Evolutionary conservation across 2,797 vertebrate genomes (phyloP), one percentile per base, ranked within the genome.

Genomic region (Catostomus latipinnis): DNA sequence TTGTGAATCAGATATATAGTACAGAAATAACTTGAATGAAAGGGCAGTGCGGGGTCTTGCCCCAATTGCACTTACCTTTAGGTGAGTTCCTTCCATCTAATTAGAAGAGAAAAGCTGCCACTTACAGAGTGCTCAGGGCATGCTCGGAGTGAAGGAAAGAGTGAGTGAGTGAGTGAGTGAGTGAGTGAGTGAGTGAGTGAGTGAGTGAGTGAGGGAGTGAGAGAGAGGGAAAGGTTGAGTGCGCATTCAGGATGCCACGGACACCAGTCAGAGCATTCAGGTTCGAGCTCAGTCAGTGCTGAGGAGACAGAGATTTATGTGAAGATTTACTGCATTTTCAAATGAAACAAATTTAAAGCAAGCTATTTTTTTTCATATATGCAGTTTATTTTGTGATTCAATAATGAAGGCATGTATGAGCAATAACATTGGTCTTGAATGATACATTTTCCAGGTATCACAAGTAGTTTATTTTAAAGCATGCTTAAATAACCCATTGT

Each of bases 221-320:
- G 53, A 57, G 77, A 70, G 63, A 74, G 52, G 43, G 57, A 72
- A 63, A 71, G 72, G 67, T 63, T 92, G 93, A 91, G 93, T 93
- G 94, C 92, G 94, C 63, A 91, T 92, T 91, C 91, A 68, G 68
- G 96, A 97, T 96, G 93, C 96, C 96, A 95, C 97, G 95, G 95
- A 91, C 94, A 98, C 95, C 89, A 90, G 91, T 92, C 91, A 95
- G 95, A 92, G 92, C 91, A 88, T 93, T 92, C 93, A 78, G 87
- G 82, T 83, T 86, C 73, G 90, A 92, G 89, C 90, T 91, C 90
- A 75, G 62, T 80, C 48, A 81, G 81, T 48, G 67, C 22, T 52
- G 62, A 74, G 74, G 48, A 70, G 63, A 58, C 74, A 7, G 11
- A 57, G n/a, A 34, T 34, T 34, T 16, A 14, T 43, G 6, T 43